Base-by-base conservation (phyloP, 2,113 vertebrate genomes). In the Hyaena hyaena region DNA sequence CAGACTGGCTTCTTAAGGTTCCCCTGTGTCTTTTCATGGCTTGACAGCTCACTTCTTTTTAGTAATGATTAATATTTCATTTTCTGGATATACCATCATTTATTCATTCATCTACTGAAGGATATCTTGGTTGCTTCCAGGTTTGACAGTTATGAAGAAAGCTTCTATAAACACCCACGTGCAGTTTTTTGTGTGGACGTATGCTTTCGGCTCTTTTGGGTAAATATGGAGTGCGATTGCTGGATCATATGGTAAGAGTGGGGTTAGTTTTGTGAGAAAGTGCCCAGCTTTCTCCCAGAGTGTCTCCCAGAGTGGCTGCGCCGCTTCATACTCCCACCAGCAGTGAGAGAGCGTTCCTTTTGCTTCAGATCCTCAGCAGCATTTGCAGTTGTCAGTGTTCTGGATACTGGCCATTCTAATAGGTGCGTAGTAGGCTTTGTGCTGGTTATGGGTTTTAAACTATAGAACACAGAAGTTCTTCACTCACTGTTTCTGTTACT, bases 21-120 rank as follows among this genome's bases (percentile, higher is more conserved):
- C 10, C 21, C 28, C 10, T 1, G 0, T 12, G 63, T 48, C 82
- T 84, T 87, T n/a, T 65, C 35, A 12, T 26, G 77, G 55, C 39
- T 89, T 4, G 9, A 55, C 7, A 23, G 71, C 66, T 73, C 17
- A 12, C 43, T 88, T 68, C n/a, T 91, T 50, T 65, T 68, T 31
- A n/a, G 63, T 2, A 2, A 23, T 39, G 65, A 81, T n/a, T 85
- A 53, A 17, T 45, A 14, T n/a, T 43, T 50, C 50, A 7, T 14
- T 53, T 14, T 88, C 43, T 81, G 88, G 9, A 23, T 39, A 10
- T 24, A 31, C 69, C 63, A 3, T 11, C 53, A 69, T 68, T 50
- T 90, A 16, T 94, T 96, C 58, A 95, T 7, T 71, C 86, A 71
- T 73, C 79, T 33, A 23, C 80, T 28, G n/a, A 77, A 86, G 79